Evolutionary conservation across 2,888 invertebrate species (phyloP).

Genomic region (Latrodectus elegans): DNA sequence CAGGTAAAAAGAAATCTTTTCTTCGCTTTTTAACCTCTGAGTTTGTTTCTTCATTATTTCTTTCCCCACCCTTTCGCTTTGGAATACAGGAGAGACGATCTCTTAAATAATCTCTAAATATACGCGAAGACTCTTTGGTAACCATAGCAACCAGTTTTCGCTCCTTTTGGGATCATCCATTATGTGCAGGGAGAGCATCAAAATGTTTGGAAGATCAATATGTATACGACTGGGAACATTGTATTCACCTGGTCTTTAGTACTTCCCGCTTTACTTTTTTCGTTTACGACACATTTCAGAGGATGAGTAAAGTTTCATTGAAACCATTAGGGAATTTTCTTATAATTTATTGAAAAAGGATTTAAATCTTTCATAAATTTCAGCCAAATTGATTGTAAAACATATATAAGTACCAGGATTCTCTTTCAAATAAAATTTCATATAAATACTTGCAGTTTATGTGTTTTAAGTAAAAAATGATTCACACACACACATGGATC

Average conservation of each 20-base stretch:
- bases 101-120: slow-evolving; percentile 64
- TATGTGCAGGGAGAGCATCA: slow-evolving; percentile 41
- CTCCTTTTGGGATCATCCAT: slow-evolving; percentile 51
- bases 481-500: no score
- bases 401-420: no score
- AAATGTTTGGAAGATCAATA: slow-evolving; percentile 47
- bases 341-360: no score
- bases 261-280: not conserved
- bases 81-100: slow-evolving; percentile 24
- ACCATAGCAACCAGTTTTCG: slow-evolving; percentile 35
- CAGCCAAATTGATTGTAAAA: no score
- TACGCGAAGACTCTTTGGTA: slow-evolving; percentile 45
- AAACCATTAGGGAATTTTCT: not conserved
- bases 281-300: not conserved
- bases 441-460: no score
- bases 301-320: not conserved
- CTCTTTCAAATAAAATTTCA: no score
- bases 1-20: not conserved
- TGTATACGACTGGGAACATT: slow-evolving; percentile 12
- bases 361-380: no score
- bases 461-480: no score
- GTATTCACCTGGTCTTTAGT: slow-evolving; percentile 14
- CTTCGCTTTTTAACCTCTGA: slow-evolving; percentile 27
- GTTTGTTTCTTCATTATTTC: slow-evolving; percentile 48
- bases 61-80: slow-evolving; percentile 5